Evolutionary conservation across 2,797 vertebrate species (phyloP).

Genomic region (Austrolebias charrua): DNA sequence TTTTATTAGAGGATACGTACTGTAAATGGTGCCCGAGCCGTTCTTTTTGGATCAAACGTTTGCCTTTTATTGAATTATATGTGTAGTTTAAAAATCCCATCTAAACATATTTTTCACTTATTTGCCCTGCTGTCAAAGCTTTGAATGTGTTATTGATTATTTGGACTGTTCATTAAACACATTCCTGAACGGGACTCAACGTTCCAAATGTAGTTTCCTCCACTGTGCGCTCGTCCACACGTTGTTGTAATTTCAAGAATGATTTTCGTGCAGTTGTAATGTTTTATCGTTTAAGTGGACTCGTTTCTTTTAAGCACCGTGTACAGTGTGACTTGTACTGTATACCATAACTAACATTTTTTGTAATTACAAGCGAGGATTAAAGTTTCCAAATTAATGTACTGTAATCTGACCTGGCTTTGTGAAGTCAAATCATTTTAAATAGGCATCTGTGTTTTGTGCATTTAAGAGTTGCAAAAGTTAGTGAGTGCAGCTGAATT

Average conservation of each 20-base stretch:
- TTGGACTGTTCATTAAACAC: neutral
- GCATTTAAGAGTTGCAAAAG: conserved; percentile 59
- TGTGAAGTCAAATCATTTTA: conserved; percentile 42
- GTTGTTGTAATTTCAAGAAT: conserved; percentile 15
- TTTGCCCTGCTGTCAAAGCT: conserved; percentile 65
- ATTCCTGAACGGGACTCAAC: conserved; percentile 22
- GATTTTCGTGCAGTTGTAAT: no score
- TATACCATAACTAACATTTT: conserved; percentile 27
- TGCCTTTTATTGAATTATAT: conserved; percentile 22
- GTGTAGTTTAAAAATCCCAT: no score
- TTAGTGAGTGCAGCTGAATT: conserved; percentile 59
- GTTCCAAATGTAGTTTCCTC: conserved; percentile 10
- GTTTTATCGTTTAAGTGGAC: conserved; percentile 10
- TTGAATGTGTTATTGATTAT: conserved; percentile 63
- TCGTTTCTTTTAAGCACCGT: conserved; percentile 25
- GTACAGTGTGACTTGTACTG: conserved; percentile 11
- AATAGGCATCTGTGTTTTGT: conserved; percentile 55
- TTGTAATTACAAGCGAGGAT: conserved; percentile 11
- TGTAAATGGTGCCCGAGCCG: no score
- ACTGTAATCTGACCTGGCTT: conserved; percentile 24
- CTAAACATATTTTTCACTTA: no score
- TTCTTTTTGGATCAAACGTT: no score
- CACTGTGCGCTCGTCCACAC: conserved; percentile 7
- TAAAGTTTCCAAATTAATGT: conserved; percentile 1
- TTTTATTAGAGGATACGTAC: no score